These are phyloP conservation scores for Pelmatolapia mariae DNA, from an alignment of 2,113 vertebrate genomes.

Conservation along the genomic window DNA sequence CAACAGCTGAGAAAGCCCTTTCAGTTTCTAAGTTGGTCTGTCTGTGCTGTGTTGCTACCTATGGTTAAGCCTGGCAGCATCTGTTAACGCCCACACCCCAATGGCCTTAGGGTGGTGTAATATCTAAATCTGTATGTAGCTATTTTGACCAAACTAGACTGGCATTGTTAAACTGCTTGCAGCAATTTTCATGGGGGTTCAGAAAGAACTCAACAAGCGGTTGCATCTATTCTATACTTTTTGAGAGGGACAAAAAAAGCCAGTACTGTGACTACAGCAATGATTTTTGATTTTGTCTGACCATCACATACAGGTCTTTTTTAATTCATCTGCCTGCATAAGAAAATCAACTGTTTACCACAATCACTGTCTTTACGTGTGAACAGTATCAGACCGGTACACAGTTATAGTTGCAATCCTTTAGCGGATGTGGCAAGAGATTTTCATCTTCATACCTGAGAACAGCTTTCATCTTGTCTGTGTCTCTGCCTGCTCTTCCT, in stretches of 20 bases:
- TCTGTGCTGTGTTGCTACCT: constrained; percentile 26
- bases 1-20: constrained; percentile 59
- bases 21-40: constrained; percentile 38
- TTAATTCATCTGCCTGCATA: background rate
- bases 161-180: background rate
- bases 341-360: constrained; percentile 14
- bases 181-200: background rate
- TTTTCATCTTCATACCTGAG: constrained; percentile 29
- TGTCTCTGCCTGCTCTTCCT: constrained; percentile 4
- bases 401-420: constrained; percentile 1
- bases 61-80: constrained; percentile 29
- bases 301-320: background rate
- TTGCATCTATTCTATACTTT: background rate
- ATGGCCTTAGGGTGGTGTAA: background rate
- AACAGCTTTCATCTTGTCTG: constrained; percentile 31
- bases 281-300: background rate
- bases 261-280: background rate
- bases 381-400: background rate
- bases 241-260: background rate
- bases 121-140: constrained; percentile 19
- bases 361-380: background rate
- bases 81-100: constrained; percentile 41
- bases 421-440: constrained; percentile 60
- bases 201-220: background rate
- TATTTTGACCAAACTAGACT: constrained; percentile 1